Percentiles rank a stretch among this genome's conserved stretches.
These are phyloP conservation scores for Cynoglossus semilaevis DNA, from an alignment of 2,113 vertebrate species.

Conservation along the genomic window DNA sequence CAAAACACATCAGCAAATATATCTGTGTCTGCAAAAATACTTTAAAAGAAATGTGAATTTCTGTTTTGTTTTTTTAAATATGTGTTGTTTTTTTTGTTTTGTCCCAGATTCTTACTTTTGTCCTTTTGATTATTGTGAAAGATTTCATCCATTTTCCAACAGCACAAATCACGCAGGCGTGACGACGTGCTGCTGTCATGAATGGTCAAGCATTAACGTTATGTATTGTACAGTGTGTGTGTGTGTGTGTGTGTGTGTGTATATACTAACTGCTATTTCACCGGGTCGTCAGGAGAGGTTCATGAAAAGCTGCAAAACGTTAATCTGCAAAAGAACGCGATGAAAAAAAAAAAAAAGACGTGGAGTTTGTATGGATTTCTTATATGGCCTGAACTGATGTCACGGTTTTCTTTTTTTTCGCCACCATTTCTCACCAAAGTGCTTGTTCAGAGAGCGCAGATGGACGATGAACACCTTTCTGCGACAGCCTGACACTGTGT, in stretches of 20 bases:
- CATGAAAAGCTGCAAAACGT: slow-evolving; percentile 72
- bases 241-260: slow-evolving; percentile 42
- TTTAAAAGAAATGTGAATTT: slow-evolving; percentile 28
- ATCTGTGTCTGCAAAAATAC: slow-evolving; percentile 16
- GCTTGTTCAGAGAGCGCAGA: slow-evolving; percentile 75
- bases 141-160: slow-evolving; percentile 20
- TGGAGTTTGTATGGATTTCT: slow-evolving; percentile 47
- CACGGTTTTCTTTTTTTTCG: slow-evolving; percentile 48
- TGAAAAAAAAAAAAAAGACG: slow-evolving; percentile 43
- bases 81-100: too few relatives aligned
- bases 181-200: slow-evolving; percentile 46
- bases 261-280: slow-evolving; percentile 23
- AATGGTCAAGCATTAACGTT: slow-evolving; percentile 26
- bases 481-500: slow-evolving; percentile 42
- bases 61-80: slow-evolving; percentile 14
- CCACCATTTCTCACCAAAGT: slow-evolving; percentile 79
- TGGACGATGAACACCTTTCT: slow-evolving; percentile 56
- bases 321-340: slow-evolving; percentile 74
- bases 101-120: slow-evolving; percentile 35
- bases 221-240: slow-evolving; percentile 27
- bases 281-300: slow-evolving; percentile 20
- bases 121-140: slow-evolving; percentile 12
- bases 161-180: slow-evolving; percentile 67
- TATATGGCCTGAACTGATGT: slow-evolving; percentile 61
- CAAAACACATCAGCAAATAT: background rate